A percentile compares a stretch with the other conserved stretches of the same genome.
Evolutionary conservation across 2,797 vertebrate genomes (phyloP).

Genomic region (Brachyalestes nurse): DNA sequence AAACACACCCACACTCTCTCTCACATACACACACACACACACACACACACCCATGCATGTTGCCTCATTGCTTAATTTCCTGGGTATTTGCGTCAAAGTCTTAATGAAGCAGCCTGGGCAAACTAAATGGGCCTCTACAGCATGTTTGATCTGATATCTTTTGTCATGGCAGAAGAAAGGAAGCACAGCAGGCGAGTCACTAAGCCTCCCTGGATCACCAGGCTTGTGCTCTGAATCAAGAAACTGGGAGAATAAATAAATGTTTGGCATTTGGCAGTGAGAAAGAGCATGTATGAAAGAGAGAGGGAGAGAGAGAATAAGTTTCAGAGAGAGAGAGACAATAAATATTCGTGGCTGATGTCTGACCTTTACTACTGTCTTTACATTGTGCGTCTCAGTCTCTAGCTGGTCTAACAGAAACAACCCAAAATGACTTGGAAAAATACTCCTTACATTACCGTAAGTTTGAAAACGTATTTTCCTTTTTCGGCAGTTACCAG

Average conservation of each 20-base stretch:
- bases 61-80: conserved; percentile 53
- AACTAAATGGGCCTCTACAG: conserved; percentile 45
- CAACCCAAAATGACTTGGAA: too few species aligned
- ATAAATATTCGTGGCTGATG: too few species aligned
- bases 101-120: conserved; percentile 50
- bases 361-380: too few species aligned
- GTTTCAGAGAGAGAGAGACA: too few species aligned
- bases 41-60: conserved; percentile 35
- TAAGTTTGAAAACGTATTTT: too few species aligned
- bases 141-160: conserved; percentile 54
- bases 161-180: conserved; percentile 47
- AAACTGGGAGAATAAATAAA: conserved; percentile 36
- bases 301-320: not conserved
- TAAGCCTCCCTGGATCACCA: conserved; percentile 37
- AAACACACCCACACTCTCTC: too few species aligned
- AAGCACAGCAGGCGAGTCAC: conserved; percentile 40
- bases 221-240: conserved; percentile 34
- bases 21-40: conserved; percentile 2
- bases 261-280: conserved; percentile 17
- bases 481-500: too few species aligned
- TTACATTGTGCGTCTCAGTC: too few species aligned
- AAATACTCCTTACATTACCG: too few species aligned
- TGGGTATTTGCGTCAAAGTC: conserved; percentile 52
- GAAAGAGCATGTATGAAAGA: not conserved
- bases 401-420: too few species aligned